phyloP scores from a whole-genome alignment of 2,113 vertebrate species.

The Microcebus lehilahytsara region DNA sequence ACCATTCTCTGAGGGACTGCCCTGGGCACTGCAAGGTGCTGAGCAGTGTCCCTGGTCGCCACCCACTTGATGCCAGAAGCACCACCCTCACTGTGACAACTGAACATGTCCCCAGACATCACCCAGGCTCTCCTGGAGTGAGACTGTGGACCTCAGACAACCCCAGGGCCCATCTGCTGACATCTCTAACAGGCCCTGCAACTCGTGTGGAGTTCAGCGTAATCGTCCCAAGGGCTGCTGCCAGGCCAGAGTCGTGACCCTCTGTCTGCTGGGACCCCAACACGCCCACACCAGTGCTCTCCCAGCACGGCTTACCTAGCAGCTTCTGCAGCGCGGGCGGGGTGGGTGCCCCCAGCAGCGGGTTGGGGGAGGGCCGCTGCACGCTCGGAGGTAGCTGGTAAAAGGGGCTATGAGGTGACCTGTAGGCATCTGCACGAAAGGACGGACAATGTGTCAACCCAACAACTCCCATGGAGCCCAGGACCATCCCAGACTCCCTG shows the following conservation, averaged over 20 bases:
- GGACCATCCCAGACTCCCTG: not conserved
- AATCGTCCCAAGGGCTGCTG: not conserved
- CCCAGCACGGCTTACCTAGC: constrained; percentile 86
- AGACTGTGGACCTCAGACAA: not conserved
- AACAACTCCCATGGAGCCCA: not conserved
- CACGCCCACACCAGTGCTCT: not conserved
- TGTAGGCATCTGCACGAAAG: constrained; percentile 89
- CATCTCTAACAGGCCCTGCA: not conserved
- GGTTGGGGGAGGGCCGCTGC: constrained; percentile 93
- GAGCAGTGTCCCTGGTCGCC: not conserved
- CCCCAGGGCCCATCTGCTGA: accelerated
- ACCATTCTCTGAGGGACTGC: accelerated
- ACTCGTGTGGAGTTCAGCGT: accelerated
- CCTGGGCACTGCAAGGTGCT: no score
- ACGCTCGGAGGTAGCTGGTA: constrained; percentile 99
- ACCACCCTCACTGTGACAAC: not conserved
- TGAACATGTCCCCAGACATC: not conserved
- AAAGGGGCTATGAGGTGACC: constrained; percentile 95
- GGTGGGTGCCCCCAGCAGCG: constrained; percentile 92
- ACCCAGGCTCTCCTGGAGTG: no score
- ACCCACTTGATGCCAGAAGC: not conserved
- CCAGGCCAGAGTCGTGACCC: not conserved
- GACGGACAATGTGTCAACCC: not conserved
- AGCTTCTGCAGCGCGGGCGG: constrained; percentile 96
- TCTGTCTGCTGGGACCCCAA: not conserved